These are phyloP conservation scores for Falco rusticolus DNA, from an alignment of 2,797 vertebrate genomes.

Conservation along the genomic window DNA sequence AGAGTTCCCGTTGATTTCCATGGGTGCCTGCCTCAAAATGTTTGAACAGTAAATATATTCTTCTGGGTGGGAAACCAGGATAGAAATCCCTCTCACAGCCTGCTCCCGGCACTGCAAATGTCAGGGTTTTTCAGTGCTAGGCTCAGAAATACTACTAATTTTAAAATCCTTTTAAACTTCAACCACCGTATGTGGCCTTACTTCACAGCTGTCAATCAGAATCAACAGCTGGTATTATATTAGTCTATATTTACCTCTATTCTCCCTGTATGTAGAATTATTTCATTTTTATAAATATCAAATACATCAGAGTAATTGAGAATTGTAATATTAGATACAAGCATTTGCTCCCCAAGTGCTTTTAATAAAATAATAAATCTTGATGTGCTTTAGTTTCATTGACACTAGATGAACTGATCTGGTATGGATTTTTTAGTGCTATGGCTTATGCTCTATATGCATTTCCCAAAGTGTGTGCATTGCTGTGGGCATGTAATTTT, in stretches of 20 bases:
- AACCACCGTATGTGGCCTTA: not conserved
- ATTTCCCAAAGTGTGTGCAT: not conserved
- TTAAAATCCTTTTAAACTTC: constrained; percentile 61
- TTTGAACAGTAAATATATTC: constrained; percentile 70
- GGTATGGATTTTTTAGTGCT: not conserved
- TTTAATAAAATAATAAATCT: not conserved
- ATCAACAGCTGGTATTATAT: not conserved
- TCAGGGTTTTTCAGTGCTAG: not conserved
- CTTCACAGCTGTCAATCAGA: constrained; percentile 40
- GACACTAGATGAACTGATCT: not conserved
- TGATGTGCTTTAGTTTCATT: not conserved
- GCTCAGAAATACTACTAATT: constrained; percentile 48
- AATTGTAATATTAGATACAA: not conserved
- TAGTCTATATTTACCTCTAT: not conserved
- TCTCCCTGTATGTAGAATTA: not conserved
- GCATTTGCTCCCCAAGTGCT: not conserved
- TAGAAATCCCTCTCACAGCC: constrained; percentile 62
- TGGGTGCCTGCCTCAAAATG: constrained; percentile 61
- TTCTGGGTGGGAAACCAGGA: constrained; percentile 64
- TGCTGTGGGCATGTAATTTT: not conserved
- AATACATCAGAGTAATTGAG: not conserved
- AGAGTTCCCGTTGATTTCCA: constrained; percentile 58
- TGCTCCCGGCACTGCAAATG: constrained; percentile 39
- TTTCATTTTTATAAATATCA: not conserved
- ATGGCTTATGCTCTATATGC: not conserved